Evolutionary conservation across 2,797 vertebrate genomes (phyloP).

Genomic region (Salarias fasciatus): DNA sequence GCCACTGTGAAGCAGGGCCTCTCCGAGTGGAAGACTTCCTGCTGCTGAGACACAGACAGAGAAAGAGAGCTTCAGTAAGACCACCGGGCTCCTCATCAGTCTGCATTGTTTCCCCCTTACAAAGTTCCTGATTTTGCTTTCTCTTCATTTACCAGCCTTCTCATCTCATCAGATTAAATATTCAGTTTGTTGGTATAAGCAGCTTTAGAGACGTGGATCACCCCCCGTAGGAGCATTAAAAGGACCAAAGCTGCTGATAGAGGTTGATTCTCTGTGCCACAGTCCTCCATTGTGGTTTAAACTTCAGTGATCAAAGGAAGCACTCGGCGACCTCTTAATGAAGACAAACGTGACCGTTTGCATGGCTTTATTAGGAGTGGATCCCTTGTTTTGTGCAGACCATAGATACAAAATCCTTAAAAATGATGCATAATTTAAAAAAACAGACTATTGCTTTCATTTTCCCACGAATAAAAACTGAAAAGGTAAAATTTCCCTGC

Average conservation of each 20-base stretch:
- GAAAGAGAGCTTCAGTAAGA: constrained; percentile 34
- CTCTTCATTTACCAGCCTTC: neutral
- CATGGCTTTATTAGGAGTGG: neutral
- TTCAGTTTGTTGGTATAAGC: constrained; percentile 7
- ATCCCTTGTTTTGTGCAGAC: neutral
- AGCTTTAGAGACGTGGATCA: constrained; percentile 3
- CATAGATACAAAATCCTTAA: neutral
- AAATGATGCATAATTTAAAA: too few relatives aligned
- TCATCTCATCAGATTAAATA: neutral
- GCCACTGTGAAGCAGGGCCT: constrained; percentile 44
- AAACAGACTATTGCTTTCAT: too few relatives aligned
- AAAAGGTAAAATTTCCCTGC: too few relatives aligned
- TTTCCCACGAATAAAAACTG: too few relatives aligned
- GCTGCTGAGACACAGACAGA: constrained; percentile 52
- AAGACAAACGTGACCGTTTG: neutral
- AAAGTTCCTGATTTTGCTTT: neutral
- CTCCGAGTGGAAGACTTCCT: constrained; percentile 51
- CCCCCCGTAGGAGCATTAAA: constrained; percentile 9
- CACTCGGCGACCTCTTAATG: neutral
- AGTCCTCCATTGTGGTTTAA: neutral
- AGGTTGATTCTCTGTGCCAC: neutral
- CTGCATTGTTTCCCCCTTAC: constrained; percentile 24
- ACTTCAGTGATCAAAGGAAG: neutral
- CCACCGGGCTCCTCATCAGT: constrained; percentile 49
- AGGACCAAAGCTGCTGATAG: neutral